Percentiles rank a stretch among this genome's conserved stretches.
These are phyloP conservation scores for Zophobas morio DNA, from an alignment of 1,140 invertebrate genomes.

Conservation along the genomic window DNA sequence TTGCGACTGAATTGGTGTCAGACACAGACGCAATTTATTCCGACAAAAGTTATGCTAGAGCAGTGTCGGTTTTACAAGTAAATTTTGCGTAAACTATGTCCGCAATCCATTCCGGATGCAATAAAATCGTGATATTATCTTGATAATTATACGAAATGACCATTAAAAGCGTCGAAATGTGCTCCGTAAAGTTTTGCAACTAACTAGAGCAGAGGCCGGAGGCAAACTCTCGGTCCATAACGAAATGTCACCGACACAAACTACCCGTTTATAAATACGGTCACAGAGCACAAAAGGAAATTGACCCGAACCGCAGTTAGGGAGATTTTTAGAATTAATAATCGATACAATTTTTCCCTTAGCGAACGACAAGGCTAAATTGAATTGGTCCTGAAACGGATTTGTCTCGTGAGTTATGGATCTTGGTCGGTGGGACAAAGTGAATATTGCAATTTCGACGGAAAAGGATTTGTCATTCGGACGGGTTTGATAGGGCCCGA, in stretches of 20 bases:
- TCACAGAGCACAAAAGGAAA: slow-evolving; percentile 35
- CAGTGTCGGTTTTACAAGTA: slow-evolving; percentile 3
- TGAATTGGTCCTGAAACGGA: slow-evolving; percentile 28
- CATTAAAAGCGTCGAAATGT: slow-evolving; percentile 26
- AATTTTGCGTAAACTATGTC: slow-evolving; percentile 32
- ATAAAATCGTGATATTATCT: slow-evolving; percentile 32
- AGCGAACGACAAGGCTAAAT: slow-evolving; percentile 3
- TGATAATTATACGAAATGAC: slow-evolving; percentile 30
- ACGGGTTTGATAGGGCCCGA: slow-evolving; percentile 25
- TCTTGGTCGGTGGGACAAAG: slow-evolving; percentile 27
- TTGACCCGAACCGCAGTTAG: slow-evolving; percentile 26
- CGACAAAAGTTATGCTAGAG: neutral
- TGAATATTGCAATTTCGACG: slow-evolving; percentile 38
- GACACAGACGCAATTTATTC: neutral
- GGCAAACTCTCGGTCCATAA: neutral
- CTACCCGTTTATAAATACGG: slow-evolving; percentile 1
- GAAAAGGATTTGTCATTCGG: slow-evolving; percentile 32
- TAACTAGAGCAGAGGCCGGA: neutral
- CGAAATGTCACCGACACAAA: slow-evolving; percentile 19
- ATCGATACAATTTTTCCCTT: slow-evolving; percentile 29
- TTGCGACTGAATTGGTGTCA: neutral
- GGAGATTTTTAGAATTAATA: slow-evolving; percentile 28
- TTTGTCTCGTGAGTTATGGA: slow-evolving; percentile 27
- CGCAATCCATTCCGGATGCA: slow-evolving; percentile 26
- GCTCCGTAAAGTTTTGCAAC: slow-evolving; percentile 10